Percentiles rank a stretch among this genome's conserved stretches.
phyloP scores from a whole-genome alignment of 2,113 vertebrate genomes.

The Cryptomyrus ogoouensis region DNA sequence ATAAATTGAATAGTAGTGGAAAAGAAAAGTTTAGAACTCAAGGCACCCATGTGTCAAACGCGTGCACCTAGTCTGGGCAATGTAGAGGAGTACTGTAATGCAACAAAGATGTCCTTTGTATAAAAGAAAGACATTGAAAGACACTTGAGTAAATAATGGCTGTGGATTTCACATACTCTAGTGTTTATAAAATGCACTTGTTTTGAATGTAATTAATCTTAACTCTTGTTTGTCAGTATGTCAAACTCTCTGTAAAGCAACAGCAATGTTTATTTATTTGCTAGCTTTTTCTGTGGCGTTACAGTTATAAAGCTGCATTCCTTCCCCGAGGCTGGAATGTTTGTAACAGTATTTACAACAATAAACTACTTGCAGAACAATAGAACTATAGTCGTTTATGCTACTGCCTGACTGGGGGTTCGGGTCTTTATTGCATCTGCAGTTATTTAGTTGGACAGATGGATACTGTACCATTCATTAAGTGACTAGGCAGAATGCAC shows the following conservation, averaged over 20 bases:
- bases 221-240: conserved; percentile 58
- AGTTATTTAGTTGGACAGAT: not conserved
- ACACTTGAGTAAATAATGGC: conserved; percentile 52
- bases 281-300: conserved; percentile 70
- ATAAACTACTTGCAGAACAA: conserved; percentile 68
- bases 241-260: conserved; percentile 53
- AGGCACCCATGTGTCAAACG: conserved; percentile 57
- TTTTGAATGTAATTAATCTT: conserved; percentile 80
- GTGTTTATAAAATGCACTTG: conserved; percentile 72
- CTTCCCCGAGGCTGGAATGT: conserved; percentile 76
- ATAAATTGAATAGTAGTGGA: conserved; percentile 48
- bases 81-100: conserved; percentile 67
- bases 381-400: conserved; percentile 19
- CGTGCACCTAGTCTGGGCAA: conserved; percentile 60
- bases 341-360: conserved; percentile 80
- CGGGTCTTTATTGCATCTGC: not conserved
- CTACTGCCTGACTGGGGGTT: not conserved
- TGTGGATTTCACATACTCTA: conserved; percentile 57
- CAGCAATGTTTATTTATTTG: conserved; percentile 60
- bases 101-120: conserved; percentile 70
- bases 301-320: conserved; percentile 71
- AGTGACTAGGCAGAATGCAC: not conserved
- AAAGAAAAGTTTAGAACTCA: conserved; percentile 56
- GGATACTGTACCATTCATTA: not conserved
- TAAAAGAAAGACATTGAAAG: conserved; percentile 40